Conservation (phyloP, 2,797 vertebrate genomes). For the Scolopax bukidnonensis region DNA sequence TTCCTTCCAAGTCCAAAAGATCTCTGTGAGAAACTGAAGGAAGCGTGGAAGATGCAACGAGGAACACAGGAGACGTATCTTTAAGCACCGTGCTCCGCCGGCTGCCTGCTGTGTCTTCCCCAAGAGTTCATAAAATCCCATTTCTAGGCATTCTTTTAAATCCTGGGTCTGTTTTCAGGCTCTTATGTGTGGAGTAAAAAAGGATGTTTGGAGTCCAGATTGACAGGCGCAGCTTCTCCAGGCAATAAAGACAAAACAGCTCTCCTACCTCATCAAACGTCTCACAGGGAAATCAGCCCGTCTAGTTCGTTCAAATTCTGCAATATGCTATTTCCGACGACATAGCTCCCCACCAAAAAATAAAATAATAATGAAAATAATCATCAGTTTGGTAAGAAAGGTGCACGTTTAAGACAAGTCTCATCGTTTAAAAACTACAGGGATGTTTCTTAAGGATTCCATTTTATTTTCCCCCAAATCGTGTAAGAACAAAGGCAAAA, state of each 20-base stretch:
- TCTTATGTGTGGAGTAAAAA: slow-evolving; percentile 10
- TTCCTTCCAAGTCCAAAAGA: slow-evolving; percentile 49
- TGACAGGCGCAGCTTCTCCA: slow-evolving; percentile 37
- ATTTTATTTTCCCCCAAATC: accelerated
- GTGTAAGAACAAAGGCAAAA: background rate
- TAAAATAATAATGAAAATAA: background rate
- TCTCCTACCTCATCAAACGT: slow-evolving; percentile 18
- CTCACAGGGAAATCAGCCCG: slow-evolving; percentile 55
- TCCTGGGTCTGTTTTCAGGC: slow-evolving; percentile 24
- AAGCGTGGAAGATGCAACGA: slow-evolving; percentile 62
- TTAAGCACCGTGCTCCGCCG: background rate
- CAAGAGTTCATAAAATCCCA: slow-evolving; percentile 39
- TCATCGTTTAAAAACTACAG: slow-evolving; percentile 73
- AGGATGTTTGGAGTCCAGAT: slow-evolving; percentile 47
- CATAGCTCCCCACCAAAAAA: slow-evolving; percentile 17
- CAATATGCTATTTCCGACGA: slow-evolving; percentile 21
- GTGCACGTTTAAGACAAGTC: slow-evolving; percentile 71
- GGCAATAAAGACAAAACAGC: slow-evolving; percentile 10
- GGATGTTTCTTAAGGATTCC: background rate
- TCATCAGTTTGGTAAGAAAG: slow-evolving; percentile 67
- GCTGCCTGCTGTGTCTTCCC: slow-evolving; percentile 24
- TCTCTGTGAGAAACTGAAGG: slow-evolving; percentile 46
- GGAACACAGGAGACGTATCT: slow-evolving; percentile 14
- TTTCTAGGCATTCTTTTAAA: slow-evolving; percentile 25
- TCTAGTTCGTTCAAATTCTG: slow-evolving; percentile 42